Conservation (phyloP, 1,140 invertebrate species). For the Platorchestia sp. region DNA sequence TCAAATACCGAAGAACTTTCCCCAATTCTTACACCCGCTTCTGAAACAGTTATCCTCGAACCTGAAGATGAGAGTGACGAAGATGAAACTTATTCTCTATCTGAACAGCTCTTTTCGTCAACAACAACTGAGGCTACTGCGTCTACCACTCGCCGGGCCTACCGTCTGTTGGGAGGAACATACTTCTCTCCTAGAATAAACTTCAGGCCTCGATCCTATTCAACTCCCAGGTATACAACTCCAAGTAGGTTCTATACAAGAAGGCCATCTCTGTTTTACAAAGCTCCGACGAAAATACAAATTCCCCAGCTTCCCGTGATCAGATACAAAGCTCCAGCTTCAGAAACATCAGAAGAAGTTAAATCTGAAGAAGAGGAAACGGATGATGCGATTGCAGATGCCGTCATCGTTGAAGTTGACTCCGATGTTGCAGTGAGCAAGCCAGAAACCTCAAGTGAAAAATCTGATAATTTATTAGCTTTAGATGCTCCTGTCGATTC, state of each 20-base stretch:
- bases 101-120: background rate
- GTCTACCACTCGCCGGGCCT: background rate
- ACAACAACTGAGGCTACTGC: background rate
- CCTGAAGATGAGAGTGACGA: background rate
- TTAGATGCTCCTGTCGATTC: background rate
- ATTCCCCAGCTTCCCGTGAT: background rate
- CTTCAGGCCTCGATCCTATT: background rate
- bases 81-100: background rate
- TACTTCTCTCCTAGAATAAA: conserved; percentile 10
- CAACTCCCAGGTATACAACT: conserved; percentile 3
- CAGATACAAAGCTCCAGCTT: background rate
- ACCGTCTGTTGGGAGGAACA: background rate
- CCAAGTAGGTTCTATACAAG: background rate
- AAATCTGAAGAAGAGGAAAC: background rate
- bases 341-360: background rate
- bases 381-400: background rate
- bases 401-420: background rate
- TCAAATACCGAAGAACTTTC: background rate
- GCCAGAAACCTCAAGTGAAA: background rate
- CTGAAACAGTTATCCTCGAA: background rate
- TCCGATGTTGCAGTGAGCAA: background rate
- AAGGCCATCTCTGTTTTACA: background rate
- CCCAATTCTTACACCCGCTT: background rate
- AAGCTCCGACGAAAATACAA: background rate
- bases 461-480: background rate